Percentiles rank a stretch among this genome's conserved stretches.
Conservation (phyloP, 1,140 invertebrate species). For the Thaumatotibia leucotreta region DNA sequence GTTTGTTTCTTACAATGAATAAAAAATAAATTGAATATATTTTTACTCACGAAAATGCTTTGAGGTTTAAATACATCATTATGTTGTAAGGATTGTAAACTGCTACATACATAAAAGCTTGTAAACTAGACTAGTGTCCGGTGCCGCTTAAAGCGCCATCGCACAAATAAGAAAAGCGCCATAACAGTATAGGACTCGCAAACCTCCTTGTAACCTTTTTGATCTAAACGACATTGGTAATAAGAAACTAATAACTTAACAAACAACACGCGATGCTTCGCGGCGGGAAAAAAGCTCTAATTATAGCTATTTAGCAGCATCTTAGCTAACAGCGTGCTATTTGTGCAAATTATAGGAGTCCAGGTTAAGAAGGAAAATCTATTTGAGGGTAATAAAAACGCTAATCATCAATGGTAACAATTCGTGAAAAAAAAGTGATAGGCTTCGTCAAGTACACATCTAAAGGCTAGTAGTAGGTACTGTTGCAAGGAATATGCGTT, state of each 20-base stretch:
- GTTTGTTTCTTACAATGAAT: too few species aligned
- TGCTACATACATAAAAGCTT: neutral
- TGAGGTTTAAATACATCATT: neutral
- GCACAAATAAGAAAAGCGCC: neutral
- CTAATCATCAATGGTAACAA: too few species aligned
- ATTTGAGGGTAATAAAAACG: neutral
- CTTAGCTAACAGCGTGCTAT: neutral
- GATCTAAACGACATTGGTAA: neutral
- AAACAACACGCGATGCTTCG: conserved; percentile 5
- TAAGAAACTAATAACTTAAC: conserved; percentile 9
- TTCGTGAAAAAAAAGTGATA: too few species aligned
- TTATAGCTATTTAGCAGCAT: neutral
- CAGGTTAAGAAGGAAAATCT: neutral
- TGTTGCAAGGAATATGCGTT: too few species aligned
- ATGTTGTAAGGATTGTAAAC: neutral
- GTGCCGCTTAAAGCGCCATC: neutral
- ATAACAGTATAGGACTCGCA: neutral
- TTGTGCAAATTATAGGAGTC: neutral
- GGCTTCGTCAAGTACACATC: too few species aligned
- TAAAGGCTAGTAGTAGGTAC: too few species aligned
- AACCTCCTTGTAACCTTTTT: neutral
- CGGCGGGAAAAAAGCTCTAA: conserved; percentile 3
- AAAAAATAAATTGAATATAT: too few species aligned
- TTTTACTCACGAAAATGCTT: too few species aligned
- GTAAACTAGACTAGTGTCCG: neutral